Percentiles rank a stretch among this genome's conserved stretches.
phyloP scores from a whole-genome alignment of 92 coral and sea anemone species.

The Ricordea florida region DNA sequence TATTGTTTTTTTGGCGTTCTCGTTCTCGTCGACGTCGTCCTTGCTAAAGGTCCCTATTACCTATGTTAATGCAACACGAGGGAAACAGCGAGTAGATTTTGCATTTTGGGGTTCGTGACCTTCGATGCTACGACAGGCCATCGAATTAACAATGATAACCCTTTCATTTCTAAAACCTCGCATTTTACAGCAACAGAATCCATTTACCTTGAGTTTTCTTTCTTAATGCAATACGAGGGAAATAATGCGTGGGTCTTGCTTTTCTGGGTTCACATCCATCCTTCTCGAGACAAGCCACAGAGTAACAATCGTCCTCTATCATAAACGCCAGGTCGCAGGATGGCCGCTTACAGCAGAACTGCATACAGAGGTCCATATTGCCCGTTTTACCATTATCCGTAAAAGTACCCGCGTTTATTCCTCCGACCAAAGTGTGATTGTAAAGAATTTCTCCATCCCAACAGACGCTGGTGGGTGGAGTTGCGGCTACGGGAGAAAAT shows the following conservation, averaged over 20 bases:
- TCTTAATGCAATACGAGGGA: slow-evolving; percentile 83
- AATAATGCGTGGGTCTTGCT: slow-evolving; percentile 85
- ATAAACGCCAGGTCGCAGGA: slow-evolving; percentile 93
- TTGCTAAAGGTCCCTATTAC: too few relatives aligned
- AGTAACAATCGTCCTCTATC: slow-evolving; percentile 95
- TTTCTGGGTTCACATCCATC: slow-evolving; percentile 80
- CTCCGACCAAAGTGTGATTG: slow-evolving; percentile 91
- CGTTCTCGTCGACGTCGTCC: too few relatives aligned
- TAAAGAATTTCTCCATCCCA: slow-evolving; percentile 85
- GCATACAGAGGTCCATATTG: slow-evolving; percentile 94
- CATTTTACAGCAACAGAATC: too few relatives aligned
- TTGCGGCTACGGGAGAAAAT: slow-evolving; percentile 12
- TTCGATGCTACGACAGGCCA: too few relatives aligned
- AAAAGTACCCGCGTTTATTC: slow-evolving; percentile 91
- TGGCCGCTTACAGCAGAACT: slow-evolving; percentile 87
- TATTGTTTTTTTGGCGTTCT: too few relatives aligned
- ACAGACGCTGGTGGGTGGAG: slow-evolving; percentile 55
- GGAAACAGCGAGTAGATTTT: too few relatives aligned
- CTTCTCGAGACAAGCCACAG: slow-evolving; percentile 80
- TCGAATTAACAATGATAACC: too few relatives aligned
- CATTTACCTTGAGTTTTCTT: slow-evolving; percentile 63
- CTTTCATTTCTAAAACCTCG: too few relatives aligned
- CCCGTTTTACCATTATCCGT: slow-evolving; percentile 91
- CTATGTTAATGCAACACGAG: too few relatives aligned
- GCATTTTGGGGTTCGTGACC: too few relatives aligned